Evolutionary conservation across 2,888 invertebrate genomes (phyloP), one percentile per base, ranked within the genome.

Genomic region (Idaea straminata): DNA sequence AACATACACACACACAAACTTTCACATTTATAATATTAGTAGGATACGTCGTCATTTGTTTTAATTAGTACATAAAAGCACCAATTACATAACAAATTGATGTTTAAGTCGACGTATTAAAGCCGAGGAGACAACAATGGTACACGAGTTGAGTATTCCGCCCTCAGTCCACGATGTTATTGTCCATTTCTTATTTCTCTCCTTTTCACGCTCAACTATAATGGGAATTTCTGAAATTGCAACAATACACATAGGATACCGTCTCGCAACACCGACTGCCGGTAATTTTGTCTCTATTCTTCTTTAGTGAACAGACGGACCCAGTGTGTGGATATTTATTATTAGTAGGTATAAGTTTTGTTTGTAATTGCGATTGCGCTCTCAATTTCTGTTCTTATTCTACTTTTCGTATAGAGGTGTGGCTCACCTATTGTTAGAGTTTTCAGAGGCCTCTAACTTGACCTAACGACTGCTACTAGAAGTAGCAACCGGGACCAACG

Each of bases 211-310:
- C 86, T 87, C 79, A 74, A 85, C 86, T 78, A 85, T 91, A 91
- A 90, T 90, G 83, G 90, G 88, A 89, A 91, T 91, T 89, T 91
- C 85, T 90, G 87, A 90, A 91, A 92, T 91, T 89, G 89, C 90
- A 88, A 91, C 90, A 90, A 91, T 90, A 88, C 89, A 68, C 67
- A 89, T 85, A 36, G 36, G 64, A 61, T 83, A 84, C 84, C 83
- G 82, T 81, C 81, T 80, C 78, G 75, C 85, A 83, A 81, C 81
- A 81, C 80, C 79, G 81, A 75, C 78, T 74, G 75, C 76, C 80
- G 80, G 82, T 84, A 83, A 84, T 84, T 88, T 83, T 81, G 79
- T 79, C 82, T 79, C 83, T 66, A 68, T 72, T 71, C 69, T 71
- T 64, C 66, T 64, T 62, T 62, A 57, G 61, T 36, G 61, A 34